A percentile compares a stretch with the other conserved stretches of the same genome.
phyloP scores from a whole-genome alignment of 1,140 invertebrate genomes.

The Calephelis nemesis region DNA sequence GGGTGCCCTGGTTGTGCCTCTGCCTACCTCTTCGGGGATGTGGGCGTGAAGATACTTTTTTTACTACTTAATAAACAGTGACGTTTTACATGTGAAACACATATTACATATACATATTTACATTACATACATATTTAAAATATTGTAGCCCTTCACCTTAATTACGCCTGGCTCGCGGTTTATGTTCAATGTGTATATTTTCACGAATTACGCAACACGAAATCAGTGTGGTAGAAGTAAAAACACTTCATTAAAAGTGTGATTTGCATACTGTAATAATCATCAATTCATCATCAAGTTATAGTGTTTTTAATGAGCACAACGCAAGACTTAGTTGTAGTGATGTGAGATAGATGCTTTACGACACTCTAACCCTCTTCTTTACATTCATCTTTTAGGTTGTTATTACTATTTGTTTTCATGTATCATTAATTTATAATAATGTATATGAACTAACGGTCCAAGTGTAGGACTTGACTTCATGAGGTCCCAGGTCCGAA shows the following conservation, averaged over 20 bases:
- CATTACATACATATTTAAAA: background rate
- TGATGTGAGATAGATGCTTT: too few species aligned
- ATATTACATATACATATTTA: background rate
- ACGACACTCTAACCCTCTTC: too few species aligned
- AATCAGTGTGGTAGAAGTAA: background rate
- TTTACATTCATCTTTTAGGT: too few species aligned
- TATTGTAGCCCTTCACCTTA: background rate
- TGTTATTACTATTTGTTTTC: too few species aligned
- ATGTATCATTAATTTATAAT: too few species aligned
- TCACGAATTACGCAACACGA: background rate
- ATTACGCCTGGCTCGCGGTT: background rate
- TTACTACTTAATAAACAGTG: background rate
- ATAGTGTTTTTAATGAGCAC: background rate
- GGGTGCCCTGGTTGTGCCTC: too few species aligned
- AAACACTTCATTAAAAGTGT: background rate
- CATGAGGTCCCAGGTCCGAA: too few species aligned
- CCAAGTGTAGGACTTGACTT: too few species aligned
- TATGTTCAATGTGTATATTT: background rate
- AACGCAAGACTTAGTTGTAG: too few species aligned
- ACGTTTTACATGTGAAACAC: background rate
- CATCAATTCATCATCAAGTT: background rate
- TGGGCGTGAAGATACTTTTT: too few species aligned
- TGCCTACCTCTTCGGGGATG: too few species aligned
- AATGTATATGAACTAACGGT: too few species aligned
- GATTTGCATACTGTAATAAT: background rate